Percentiles rank a stretch among this genome's conserved stretches.
phyloP scores from a whole-genome alignment of 2,113 vertebrate species.

The Saguinus midas region DNA sequence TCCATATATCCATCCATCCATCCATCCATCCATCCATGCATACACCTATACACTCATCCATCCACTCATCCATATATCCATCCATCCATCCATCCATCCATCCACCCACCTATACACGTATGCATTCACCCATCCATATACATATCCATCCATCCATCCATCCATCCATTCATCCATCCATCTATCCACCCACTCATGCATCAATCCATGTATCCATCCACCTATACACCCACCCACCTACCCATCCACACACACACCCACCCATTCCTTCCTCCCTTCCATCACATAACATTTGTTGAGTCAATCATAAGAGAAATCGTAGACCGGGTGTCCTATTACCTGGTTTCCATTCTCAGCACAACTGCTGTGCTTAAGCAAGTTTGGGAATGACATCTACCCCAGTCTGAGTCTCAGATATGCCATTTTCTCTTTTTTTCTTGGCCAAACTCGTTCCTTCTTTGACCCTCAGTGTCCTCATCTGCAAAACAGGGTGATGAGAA shows the following conservation, averaged over 20 bases:
- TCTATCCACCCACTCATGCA: neutral
- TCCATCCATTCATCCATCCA: too few species aligned
- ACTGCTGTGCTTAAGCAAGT: neutral
- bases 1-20: neutral
- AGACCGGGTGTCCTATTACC: neutral
- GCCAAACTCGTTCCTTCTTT: neutral
- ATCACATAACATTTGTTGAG: neutral
- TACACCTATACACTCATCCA: neutral
- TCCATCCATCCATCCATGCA: too few species aligned
- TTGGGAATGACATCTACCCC: neutral
- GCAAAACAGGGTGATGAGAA: neutral
- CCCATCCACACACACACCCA: neutral
- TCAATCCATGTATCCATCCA: too few species aligned
- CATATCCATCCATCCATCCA: too few species aligned
- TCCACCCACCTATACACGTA: accelerated
- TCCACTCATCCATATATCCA: accelerated
- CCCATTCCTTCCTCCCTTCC: neutral
- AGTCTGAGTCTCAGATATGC: neutral
- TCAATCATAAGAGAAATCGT: neutral
- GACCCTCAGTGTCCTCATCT: neutral
- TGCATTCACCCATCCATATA: too few species aligned
- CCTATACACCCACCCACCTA: neutral
- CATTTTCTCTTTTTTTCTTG: neutral
- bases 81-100: accelerated
- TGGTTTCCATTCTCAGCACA: neutral